A percentile compares a stretch with the other conserved stretches of the same genome.
phyloP scores from a whole-genome alignment of 2,888 invertebrate genomes.

The Chesias legatella region DNA sequence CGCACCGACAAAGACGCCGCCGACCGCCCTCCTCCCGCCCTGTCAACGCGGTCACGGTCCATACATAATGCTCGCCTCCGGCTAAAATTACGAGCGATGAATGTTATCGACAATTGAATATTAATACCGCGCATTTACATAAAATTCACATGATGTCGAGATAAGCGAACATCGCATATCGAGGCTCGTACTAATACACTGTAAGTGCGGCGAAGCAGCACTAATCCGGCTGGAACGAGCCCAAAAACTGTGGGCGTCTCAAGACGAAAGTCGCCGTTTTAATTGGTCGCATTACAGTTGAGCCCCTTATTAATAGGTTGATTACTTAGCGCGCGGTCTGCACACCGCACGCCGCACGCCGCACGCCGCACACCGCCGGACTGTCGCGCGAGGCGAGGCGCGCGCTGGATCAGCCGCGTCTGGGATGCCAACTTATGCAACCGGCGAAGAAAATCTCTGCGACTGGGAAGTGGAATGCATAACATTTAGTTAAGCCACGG shows the following conservation, averaged over 20 bases:
- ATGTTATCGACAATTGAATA: conserved; percentile 67
- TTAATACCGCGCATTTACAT: conserved; percentile 60
- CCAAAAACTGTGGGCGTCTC: conserved; percentile 77
- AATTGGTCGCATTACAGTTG: conserved; percentile 75
- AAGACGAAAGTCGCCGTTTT: conserved; percentile 72
- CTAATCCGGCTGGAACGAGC: conserved; percentile 72
- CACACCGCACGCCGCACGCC: conserved; percentile 32
- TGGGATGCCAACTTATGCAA: conserved; percentile 45
- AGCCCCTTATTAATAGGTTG: conserved; percentile 78
- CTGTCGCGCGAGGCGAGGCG: conserved; percentile 26
- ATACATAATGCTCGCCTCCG: conserved; percentile 59
- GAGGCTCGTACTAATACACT: conserved; percentile 39
- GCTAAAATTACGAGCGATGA: conserved; percentile 66
- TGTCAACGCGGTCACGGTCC: conserved; percentile 75
- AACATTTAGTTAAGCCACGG: conserved; percentile 34
- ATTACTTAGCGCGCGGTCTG: conserved; percentile 64
- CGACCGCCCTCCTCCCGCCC: conserved; percentile 47
- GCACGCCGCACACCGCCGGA: conserved; percentile 27
- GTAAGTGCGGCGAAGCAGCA: conserved; percentile 53
- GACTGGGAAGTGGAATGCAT: conserved; percentile 39
- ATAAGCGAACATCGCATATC: conserved; percentile 37
- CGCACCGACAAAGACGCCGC: conserved; percentile 67
- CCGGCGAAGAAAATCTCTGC: conserved; percentile 49
- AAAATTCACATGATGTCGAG: conserved; percentile 48
- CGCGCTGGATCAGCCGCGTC: conserved; percentile 33